Conservation (phyloP, 1,140 invertebrate genomes). For the Holcopasites calliopsidis region DNA sequence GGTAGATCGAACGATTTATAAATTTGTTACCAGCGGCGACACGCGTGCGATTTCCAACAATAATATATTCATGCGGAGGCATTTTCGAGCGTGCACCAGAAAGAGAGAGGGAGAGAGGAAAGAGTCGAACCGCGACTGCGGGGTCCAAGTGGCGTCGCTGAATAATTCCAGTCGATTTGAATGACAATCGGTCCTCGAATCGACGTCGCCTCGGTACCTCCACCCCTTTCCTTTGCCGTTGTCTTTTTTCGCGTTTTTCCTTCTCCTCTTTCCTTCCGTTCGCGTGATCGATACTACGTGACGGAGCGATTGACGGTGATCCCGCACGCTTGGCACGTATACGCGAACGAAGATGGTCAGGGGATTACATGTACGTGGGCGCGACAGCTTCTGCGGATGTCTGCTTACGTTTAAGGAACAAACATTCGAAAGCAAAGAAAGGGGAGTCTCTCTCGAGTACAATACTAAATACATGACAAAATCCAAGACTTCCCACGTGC, state of each 20-base stretch:
- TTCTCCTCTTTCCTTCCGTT: background rate
- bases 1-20: slow-evolving; percentile 13
- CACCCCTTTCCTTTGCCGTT: background rate
- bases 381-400: background rate
- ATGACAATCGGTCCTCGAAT: slow-evolving; percentile 52
- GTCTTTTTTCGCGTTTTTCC: background rate
- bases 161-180: slow-evolving; percentile 56
- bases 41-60: slow-evolving; percentile 38
- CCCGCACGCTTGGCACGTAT: slow-evolving; percentile 22
- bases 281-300: slow-evolving; percentile 15
- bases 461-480: too few species aligned
- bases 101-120: too few species aligned
- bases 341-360: background rate
- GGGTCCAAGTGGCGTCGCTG: slow-evolving; percentile 48
- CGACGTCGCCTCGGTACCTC: slow-evolving; percentile 19
- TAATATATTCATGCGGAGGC: slow-evolving; percentile 47
- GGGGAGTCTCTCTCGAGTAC: too few species aligned
- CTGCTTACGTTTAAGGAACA: too few species aligned
- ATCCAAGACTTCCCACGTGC: too few species aligned
- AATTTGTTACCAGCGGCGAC: slow-evolving; percentile 45
- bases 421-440: too few species aligned
- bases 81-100: slow-evolving; percentile 20
- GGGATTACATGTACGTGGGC: background rate
- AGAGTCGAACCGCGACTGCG: background rate
- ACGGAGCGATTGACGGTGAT: slow-evolving; percentile 8